Percentiles rank a stretch among this genome's conserved stretches.
These are phyloP conservation scores for Bicyclus anynana DNA, from an alignment of 1,140 invertebrate genomes.

Conservation along the genomic window DNA sequence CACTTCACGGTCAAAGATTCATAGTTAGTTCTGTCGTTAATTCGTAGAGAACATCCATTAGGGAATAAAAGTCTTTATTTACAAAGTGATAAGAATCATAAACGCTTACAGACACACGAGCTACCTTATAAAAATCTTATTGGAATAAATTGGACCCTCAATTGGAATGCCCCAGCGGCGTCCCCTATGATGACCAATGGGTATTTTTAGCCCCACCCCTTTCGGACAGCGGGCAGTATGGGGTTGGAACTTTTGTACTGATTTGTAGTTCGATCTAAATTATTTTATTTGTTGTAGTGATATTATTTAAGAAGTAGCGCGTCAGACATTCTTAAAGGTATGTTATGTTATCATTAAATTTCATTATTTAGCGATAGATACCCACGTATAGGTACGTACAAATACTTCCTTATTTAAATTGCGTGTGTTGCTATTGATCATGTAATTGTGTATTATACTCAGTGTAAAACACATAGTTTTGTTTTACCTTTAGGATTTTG, in stretches of 20 bases:
- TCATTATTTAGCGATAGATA: too few species aligned
- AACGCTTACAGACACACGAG: neutral
- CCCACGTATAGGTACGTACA: too few species aligned
- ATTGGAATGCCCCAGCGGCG: conserved; percentile 5
- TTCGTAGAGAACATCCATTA: neutral
- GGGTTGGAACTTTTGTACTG: conserved; percentile 2
- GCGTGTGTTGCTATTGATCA: too few species aligned
- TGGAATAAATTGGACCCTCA: conserved; percentile 12
- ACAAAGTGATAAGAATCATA: neutral
- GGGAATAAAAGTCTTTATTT: neutral
- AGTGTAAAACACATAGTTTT: too few species aligned
- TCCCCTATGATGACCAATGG: conserved; percentile 33
- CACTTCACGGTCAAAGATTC: too few species aligned
- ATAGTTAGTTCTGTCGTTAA: too few species aligned
- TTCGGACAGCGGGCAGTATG: conserved; percentile 13
- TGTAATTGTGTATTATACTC: too few species aligned
- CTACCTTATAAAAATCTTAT: conserved; percentile 17
- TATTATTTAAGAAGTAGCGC: neutral
- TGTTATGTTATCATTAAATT: too few species aligned
- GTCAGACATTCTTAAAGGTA: too few species aligned
- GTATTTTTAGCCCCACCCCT: conserved; percentile 25
- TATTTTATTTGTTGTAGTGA: conserved; percentile 3
- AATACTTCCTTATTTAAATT: too few species aligned
- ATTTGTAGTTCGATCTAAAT: conserved; percentile 1
- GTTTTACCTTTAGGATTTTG: too few species aligned